Evolutionary conservation across 2,113 vertebrate species (phyloP), one percentile per base, ranked within the genome.

Genomic region (Centropristis striata): DNA sequence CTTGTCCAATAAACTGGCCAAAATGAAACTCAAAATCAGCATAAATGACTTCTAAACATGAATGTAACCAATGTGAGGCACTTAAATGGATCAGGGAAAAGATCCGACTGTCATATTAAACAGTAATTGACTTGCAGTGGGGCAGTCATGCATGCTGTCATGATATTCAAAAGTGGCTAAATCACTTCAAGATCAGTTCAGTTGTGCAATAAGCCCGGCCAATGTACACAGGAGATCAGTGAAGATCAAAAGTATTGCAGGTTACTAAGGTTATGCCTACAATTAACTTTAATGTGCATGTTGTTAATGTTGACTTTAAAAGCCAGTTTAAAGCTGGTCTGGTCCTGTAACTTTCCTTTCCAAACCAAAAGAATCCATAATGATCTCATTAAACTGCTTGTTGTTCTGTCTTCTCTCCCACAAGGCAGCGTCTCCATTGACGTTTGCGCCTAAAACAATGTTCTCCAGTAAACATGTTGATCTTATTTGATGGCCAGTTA

Each of bases 1-100:
- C 20, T 15, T 23, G 21, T 57, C 11, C 8, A 55, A 65, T 25
- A 67, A 4, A 55, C 14, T 63, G 21, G 15, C 10, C 37, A 20
- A 78, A 84, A 81, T 61, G 25, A 65, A 77, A 79, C 13, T 3
- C 27, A 53, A 64, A 60, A 75, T 54, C 27, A 53, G n/a, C 27
- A 55, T 37, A 51, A 83, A 84, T 71, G 6, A 66, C 58, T 50
- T 12, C 12, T 36, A 59, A 55, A 76, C 8, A 37, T 49, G 42
- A 50, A 64, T 44, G 32, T 59, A 44, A 78, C 75, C 27, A 46
- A 58, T 51, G 32, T 21, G 13, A 21, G 15, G 41, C 47, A 64
- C 42, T 53, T 65, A 47, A 47, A 55, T 39, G 70, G 78, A 77
- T 71, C 61, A 68, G 14, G 67, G 41, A 55, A 51, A 25, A 21